These are phyloP conservation scores for Lateolabrax maculatus DNA, from an alignment of 2,797 vertebrate genomes.

Conservation along the genomic window DNA sequence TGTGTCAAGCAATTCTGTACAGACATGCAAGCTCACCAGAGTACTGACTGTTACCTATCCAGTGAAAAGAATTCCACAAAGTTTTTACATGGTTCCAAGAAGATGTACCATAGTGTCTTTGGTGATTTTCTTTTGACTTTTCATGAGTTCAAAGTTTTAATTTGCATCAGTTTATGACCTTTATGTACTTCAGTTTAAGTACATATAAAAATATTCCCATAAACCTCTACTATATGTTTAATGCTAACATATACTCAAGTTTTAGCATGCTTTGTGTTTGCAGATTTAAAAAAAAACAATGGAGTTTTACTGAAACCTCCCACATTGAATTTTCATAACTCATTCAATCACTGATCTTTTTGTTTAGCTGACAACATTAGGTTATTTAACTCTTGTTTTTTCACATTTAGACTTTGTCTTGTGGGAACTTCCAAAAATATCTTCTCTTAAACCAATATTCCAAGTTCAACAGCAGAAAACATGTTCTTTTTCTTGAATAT, in stretches of 20 bases:
- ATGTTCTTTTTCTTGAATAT: no score
- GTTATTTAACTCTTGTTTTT: background rate
- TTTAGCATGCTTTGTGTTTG: no score
- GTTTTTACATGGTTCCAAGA: no score
- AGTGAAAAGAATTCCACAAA: background rate
- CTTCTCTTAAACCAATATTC: background rate
- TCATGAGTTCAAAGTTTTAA: background rate
- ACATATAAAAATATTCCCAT: background rate
- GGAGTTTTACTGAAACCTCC: no score
- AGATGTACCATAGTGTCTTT: background rate
- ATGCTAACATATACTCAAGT: no score
- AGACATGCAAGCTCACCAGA: no score
- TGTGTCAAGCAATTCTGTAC: no score
- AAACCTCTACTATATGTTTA: background rate
- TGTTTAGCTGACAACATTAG: background rate
- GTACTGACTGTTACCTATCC: background rate
- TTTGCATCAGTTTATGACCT: background rate
- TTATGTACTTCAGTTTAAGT: no score
- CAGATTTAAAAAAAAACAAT: no score
- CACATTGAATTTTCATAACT: no score
- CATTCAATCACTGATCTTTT: background rate
- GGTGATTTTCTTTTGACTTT: background rate
- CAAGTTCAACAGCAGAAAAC: background rate
- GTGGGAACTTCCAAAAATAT: background rate
- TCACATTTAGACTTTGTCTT: background rate